A percentile compares a stretch with the other conserved stretches of the same genome.
These are phyloP conservation scores for Chaetodon trifascialis DNA, from an alignment of 2,113 vertebrate species.

Conservation along the genomic window DNA sequence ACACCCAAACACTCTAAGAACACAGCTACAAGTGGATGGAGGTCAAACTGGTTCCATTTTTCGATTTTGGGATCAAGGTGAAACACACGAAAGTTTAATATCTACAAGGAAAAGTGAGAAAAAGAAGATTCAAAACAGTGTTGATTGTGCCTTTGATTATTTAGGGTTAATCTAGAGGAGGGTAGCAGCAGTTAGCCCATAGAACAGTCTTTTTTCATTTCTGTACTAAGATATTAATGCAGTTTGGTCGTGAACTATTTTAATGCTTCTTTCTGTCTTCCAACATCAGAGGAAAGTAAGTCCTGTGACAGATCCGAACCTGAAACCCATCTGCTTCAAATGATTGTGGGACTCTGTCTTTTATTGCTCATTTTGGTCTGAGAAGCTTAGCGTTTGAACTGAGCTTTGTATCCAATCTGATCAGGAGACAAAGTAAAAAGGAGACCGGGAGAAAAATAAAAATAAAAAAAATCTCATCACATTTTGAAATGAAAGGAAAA, in stretches of 20 bases:
- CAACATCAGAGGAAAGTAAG: slow-evolving; percentile 13
- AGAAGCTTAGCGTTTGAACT: slow-evolving; percentile 26
- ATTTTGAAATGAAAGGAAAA: neutral
- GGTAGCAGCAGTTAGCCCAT: slow-evolving; percentile 81
- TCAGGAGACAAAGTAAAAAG: slow-evolving; percentile 31
- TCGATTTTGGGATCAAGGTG: slow-evolving; percentile 36
- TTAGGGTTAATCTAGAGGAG: slow-evolving; percentile 67
- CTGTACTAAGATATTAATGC: slow-evolving; percentile 71
- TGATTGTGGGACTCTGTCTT: slow-evolving; percentile 64
- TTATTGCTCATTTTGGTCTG: slow-evolving; percentile 77
- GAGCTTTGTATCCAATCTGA: slow-evolving; percentile 40
- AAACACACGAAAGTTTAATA: slow-evolving; percentile 49
- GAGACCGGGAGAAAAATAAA: slow-evolving; percentile 19
- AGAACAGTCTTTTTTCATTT: slow-evolving; percentile 72
- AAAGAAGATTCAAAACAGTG: slow-evolving; percentile 51
- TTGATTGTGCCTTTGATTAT: slow-evolving; percentile 79
- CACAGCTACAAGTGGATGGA: slow-evolving; percentile 35
- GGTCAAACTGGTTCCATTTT: slow-evolving; percentile 19
- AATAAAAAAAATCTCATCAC: neutral
- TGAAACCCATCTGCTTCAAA: slow-evolving; percentile 30
- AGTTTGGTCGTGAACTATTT: slow-evolving; percentile 61
- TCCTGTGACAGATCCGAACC: slow-evolving; percentile 19
- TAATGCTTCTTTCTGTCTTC: slow-evolving; percentile 51
- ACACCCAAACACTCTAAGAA: slow-evolving; percentile 31
- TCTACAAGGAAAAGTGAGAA: slow-evolving; percentile 55